Base-by-base conservation (phyloP, 2,113 vertebrate genomes). In the Microcebus ravelobensis region DNA sequence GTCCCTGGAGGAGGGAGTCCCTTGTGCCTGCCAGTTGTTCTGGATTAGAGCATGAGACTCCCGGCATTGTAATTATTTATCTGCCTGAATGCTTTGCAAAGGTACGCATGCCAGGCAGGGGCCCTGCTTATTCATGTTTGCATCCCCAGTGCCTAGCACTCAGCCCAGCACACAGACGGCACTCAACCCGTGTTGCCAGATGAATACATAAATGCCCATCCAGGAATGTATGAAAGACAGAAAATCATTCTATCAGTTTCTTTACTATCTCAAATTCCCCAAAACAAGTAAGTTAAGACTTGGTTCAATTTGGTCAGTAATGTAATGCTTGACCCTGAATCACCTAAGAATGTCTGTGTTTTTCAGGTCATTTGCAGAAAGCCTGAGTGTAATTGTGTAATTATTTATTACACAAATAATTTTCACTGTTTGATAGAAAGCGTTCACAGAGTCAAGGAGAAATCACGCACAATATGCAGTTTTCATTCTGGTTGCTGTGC, bases 341-440 rank as follows among this genome's bases (percentile, higher is more conserved):
- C 8, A 76, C 21, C 45, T 50, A 79, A 92, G 65, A 90, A 59
- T 82, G 80, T 61, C 71, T 84, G 45, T 25, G 39, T 27, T 86
- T 94, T 82, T 82, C 59, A 70, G 81, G 52, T 88, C 55, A 12
- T 63, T 95, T 87, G 74, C 85, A 90, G 93, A 96, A 94, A 95
- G 48, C 45, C 34, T 27, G 15, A 55, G 18, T 1, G 45, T 45
- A 45, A 45, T 45, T 45, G 45, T 45, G 45, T 45, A 45, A 45
- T 45, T 45, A 45, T 45, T 45, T 45, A 45, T 95, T 94, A 83
- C 68, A 55, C 57, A 97, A 95, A 68, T 90, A 90, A 81, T 90
- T 84, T 93, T 81, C n/a, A 67, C 42, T 20, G 59, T 31, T 89
- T 77, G 11, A 67, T 42, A 90, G 90, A 88, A 90, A 90, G 68